Conservation (phyloP, 2,113 vertebrate genomes). For the Solenodon paradoxus region DNA sequence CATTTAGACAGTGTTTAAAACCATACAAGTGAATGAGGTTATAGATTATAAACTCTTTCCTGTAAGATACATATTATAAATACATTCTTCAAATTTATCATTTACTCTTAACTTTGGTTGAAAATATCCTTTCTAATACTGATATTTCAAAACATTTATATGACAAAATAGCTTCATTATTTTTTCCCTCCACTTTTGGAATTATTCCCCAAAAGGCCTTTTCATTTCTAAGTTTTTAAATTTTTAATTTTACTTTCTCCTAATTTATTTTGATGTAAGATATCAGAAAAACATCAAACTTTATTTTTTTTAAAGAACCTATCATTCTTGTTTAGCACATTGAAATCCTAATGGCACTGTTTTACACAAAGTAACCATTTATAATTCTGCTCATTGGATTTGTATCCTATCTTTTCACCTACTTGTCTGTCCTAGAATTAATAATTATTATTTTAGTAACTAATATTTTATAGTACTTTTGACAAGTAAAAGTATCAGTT, state of each 20-base stretch:
- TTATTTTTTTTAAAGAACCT: not conserved
- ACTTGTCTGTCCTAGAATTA: not conserved
- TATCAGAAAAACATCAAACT: not conserved
- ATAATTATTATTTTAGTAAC: not conserved
- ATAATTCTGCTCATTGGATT: constrained; percentile 23
- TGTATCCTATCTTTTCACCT: not conserved
- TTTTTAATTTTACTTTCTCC: not conserved
- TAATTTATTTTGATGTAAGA: not conserved
- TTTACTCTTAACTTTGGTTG: not conserved
- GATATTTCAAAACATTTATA: not conserved
- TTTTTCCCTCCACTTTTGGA: not conserved
- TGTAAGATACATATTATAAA: not conserved
- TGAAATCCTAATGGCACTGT: not conserved
- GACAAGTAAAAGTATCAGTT: too few relatives aligned
- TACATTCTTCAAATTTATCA: not conserved
- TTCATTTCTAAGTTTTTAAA: not conserved
- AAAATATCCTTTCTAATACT: not conserved
- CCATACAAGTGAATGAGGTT: not conserved
- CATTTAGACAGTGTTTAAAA: constrained; percentile 61
- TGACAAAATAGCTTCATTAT: not conserved
- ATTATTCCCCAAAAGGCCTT: not conserved
- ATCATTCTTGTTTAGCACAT: not conserved
- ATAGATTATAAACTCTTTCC: constrained; percentile 11
- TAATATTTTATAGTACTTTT: not conserved
- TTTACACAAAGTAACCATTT: not conserved